Conservation (phyloP, 2,797 vertebrate genomes). For the Gorsachius magnificus region DNA sequence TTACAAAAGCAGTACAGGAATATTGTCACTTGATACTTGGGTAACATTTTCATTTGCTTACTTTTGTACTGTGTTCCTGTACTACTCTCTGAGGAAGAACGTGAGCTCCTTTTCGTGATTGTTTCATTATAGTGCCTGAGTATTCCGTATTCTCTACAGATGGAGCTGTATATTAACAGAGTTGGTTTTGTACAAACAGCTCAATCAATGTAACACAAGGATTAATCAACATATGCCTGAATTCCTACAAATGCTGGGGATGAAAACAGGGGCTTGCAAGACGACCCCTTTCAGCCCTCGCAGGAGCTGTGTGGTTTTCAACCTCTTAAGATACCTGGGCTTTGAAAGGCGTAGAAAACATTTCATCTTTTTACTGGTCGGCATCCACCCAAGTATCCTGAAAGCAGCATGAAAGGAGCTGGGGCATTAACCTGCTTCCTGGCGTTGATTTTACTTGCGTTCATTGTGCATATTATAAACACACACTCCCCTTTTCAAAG, state of each 20-base stretch:
- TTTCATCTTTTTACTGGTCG: background rate
- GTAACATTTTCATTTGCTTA: conserved; percentile 40
- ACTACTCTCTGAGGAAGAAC: conserved; percentile 6
- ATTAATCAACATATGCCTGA: conserved; percentile 37
- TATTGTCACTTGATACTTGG: conserved; percentile 1
- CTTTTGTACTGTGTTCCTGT: background rate
- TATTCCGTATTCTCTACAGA: conserved; percentile 41
- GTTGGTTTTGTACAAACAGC: conserved; percentile 45
- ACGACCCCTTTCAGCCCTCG: background rate
- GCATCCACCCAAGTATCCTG: background rate
- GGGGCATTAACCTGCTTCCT: background rate
- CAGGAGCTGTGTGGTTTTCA: background rate
- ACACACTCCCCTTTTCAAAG: background rate
- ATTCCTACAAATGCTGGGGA: conserved; percentile 19
- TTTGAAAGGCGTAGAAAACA: background rate
- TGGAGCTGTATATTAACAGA: conserved; percentile 45
- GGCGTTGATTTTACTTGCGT: background rate
- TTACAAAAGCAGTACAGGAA: background rate
- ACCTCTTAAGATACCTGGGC: background rate
- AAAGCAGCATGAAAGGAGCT: background rate
- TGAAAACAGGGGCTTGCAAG: background rate
- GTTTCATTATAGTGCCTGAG: conserved; percentile 26
- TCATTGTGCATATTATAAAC: background rate
- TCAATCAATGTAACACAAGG: conserved; percentile 37
- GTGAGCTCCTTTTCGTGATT: background rate